Conservation (phyloP, 2,113 vertebrate genomes). For the Sorex fumeus region DNA sequence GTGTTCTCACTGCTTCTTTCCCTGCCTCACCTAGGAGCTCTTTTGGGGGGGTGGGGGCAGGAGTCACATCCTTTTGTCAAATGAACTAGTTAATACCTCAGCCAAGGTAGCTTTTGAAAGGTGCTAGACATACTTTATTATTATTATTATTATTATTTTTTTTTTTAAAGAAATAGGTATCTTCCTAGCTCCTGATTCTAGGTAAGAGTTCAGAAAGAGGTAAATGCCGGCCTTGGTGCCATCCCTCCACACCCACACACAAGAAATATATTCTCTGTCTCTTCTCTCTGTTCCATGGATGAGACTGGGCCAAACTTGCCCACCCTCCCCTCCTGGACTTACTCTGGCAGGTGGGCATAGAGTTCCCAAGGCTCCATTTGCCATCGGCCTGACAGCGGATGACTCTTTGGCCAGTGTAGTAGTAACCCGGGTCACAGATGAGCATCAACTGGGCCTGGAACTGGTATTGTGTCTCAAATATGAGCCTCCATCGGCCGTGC, state of each 20-base stretch:
- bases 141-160: too few species aligned
- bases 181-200: constrained; percentile 4
- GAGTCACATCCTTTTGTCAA: background rate
- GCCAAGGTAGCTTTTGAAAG: constrained; percentile 40
- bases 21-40: background rate
- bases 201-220: background rate
- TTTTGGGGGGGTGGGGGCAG: background rate
- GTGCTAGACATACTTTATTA: background rate
- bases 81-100: background rate
- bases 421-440: constrained; percentile 97
- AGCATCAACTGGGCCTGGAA: constrained; percentile 97
- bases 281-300: background rate
- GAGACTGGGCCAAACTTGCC: fast-evolving
- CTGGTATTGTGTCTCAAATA: constrained; percentile 96
- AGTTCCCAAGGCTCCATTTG: constrained; percentile 95
- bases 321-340: constrained; percentile 80
- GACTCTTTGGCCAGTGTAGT: constrained; percentile 95
- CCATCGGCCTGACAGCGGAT: constrained; percentile 95
- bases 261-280: too few species aligned
- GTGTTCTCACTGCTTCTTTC: background rate
- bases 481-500: constrained; percentile 97
- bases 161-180: constrained; percentile 5
- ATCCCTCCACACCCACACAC: too few species aligned
- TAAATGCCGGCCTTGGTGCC: background rate
- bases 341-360: constrained; percentile 95